Conservation (phyloP, 1,140 invertebrate species). For the Leptinotarsa undecemlineata region DNA sequence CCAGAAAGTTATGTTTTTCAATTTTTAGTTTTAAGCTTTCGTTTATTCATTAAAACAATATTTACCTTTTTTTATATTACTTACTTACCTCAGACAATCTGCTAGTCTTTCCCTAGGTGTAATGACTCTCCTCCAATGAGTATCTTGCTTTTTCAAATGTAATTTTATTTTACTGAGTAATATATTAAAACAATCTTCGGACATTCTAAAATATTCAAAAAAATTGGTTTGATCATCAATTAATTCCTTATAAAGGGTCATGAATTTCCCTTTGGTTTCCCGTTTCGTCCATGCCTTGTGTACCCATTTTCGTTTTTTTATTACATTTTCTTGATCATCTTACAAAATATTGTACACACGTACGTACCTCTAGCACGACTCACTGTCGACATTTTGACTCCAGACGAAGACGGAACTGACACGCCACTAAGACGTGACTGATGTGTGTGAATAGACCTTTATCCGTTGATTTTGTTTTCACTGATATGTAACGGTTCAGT, state of each 20-base stretch:
- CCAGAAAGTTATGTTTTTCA: background rate
- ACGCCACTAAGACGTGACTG: too few relatives aligned
- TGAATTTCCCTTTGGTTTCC: background rate
- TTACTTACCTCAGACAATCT: constrained; percentile 39
- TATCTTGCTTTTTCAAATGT: constrained; percentile 13
- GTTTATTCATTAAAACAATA: background rate
- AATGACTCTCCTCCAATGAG: constrained; percentile 30
- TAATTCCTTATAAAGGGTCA: background rate
- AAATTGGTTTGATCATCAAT: background rate
- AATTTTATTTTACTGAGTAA: background rate
- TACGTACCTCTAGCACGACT: too few relatives aligned
- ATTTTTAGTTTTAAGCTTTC: background rate
- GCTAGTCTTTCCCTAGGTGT: constrained; percentile 31
- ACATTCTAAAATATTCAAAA: constrained; percentile 3
- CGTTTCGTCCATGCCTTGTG: background rate
- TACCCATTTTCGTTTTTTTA: background rate
- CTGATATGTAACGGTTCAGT: too few relatives aligned
- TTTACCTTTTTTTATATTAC: background rate
- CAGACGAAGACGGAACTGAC: too few relatives aligned
- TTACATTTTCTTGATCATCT: too few relatives aligned
- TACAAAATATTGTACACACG: too few relatives aligned
- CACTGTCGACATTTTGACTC: too few relatives aligned
- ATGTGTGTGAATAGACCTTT: too few relatives aligned
- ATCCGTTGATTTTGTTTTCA: too few relatives aligned
- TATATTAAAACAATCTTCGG: background rate